Base-by-base conservation (phyloP, 1,140 invertebrate genomes). In the Brachionus paranguensis region DNA sequence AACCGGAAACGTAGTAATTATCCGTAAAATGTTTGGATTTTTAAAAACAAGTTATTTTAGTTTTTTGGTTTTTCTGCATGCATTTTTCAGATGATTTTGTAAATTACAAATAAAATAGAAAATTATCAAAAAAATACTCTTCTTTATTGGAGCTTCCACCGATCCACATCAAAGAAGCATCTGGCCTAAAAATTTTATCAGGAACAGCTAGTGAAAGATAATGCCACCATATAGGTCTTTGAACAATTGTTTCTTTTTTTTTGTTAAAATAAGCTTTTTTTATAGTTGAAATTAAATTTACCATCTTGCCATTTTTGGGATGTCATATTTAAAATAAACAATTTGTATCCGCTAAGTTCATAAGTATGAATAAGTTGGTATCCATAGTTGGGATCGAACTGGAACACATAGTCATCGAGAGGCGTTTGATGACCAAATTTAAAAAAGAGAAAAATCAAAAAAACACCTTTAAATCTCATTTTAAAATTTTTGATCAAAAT, bases 301-400 rank as follows among this genome's bases (percentile, higher is more conserved):
- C 87, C 86, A 64, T 86, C 68, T 85, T 86, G 86, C 87, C 87
- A 88, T 68, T 85, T 87, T 55, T 88, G 87, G 74, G 87, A 88
- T 1, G 87, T 88, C 86, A 88, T 86, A 60, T 88, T 88, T 45
- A 87, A 50, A 5, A 68, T 86, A 84, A 86, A 87, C 14, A 87
- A 45, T 20, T 84, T 87, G 70, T 86, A 87, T 27, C 78, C 85
- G 0, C 76, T 84, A 1, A 86, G 86, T 1, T 84, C 20, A 64
- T 79, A 81, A 1, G 83, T 83, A 1, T 83, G 83, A 8, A 87
- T 83, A 12, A 85, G 65, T 65, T 85, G 60, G 53, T 85, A 79
- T 2, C 41, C 55, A 29, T 55, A 41, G 72, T 76, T 14, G 14
- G 43, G 84, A 74, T 74, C 83, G 7, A 50, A 17, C 37, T 24